These are phyloP conservation scores for Paracentrotus lividus DNA, from an alignment of 53 echinoderm and acorn worm species.

Conservation along the genomic window DNA sequence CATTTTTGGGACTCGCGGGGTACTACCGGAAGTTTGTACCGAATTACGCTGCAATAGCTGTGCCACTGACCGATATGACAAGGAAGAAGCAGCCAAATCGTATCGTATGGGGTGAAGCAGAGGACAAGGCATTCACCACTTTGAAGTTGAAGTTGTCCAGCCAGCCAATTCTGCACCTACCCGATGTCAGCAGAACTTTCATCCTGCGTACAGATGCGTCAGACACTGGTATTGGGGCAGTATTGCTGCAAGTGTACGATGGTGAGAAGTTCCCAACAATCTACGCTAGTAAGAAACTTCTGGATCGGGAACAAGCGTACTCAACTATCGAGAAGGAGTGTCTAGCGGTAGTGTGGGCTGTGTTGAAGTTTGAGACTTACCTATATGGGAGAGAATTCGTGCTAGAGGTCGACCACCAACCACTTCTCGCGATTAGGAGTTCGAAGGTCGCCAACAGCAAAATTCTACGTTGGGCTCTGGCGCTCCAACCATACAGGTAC, in stretches of 20 bases:
- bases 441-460: constrained; percentile 53
- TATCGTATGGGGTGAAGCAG: background rate
- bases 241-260: background rate
- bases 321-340: constrained; percentile 66
- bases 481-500: constrained; percentile 36
- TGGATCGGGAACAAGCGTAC: background rate
- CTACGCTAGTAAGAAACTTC: constrained; percentile 6
- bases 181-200: constrained; percentile 2
- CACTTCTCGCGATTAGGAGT: constrained; percentile 45
- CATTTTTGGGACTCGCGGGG: constrained; percentile 30
- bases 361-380: constrained; percentile 54
- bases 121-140: background rate
- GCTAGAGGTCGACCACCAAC: constrained; percentile 67
- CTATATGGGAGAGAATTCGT: constrained; percentile 29
- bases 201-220: background rate
- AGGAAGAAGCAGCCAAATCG: constrained; percentile 5
- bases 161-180: background rate
- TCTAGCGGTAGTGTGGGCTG: constrained; percentile 64
- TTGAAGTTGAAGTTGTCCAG: background rate
- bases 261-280: background rate
- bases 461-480: constrained; percentile 62
- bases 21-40: constrained; percentile 68
- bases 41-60: constrained; percentile 63
- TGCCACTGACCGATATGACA: constrained; percentile 39
- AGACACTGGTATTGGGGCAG: background rate